Percentiles rank a stretch among this genome's conserved stretches.
Evolutionary conservation across 2,113 vertebrate genomes (phyloP).

Genomic region (Rhagologus leucostigma): DNA sequence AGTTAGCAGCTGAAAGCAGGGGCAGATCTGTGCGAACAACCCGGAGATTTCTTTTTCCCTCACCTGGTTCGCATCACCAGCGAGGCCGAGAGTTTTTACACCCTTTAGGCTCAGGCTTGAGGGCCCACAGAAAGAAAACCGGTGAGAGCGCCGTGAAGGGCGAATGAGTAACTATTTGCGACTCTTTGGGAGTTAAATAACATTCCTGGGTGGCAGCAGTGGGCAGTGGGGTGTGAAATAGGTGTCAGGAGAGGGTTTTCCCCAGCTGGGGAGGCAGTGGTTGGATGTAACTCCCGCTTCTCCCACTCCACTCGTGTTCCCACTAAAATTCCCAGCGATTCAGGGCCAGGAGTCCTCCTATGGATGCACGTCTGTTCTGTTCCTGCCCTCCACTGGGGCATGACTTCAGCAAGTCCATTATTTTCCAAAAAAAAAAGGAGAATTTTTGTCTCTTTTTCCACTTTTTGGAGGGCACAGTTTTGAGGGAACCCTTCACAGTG

Average conservation of each 20-base stretch:
- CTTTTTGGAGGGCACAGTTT: background rate
- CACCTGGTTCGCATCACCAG: background rate
- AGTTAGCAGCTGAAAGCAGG: background rate
- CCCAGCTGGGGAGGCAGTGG: background rate
- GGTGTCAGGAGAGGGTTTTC: background rate
- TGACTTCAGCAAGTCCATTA: background rate
- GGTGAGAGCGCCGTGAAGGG: background rate
- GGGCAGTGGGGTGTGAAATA: background rate
- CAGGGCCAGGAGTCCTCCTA: background rate
- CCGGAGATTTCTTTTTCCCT: background rate
- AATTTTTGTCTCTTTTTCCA: fast-evolving
- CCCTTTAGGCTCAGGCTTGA: background rate
- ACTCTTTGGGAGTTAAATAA: background rate
- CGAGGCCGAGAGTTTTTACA: background rate
- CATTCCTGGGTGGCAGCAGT: background rate
- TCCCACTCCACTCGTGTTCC: background rate
- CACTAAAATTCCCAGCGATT: fast-evolving
- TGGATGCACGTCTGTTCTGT: background rate
- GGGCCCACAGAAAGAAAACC: background rate
- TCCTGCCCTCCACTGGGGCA: fast-evolving
- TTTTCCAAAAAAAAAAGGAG: background rate
- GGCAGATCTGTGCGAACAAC: fast-evolving
- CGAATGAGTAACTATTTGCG: background rate
- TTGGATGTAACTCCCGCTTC: background rate
- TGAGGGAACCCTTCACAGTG: background rate